Base-by-base conservation (phyloP, 2,888 invertebrate species). In the Drosophila mimica region DNA sequence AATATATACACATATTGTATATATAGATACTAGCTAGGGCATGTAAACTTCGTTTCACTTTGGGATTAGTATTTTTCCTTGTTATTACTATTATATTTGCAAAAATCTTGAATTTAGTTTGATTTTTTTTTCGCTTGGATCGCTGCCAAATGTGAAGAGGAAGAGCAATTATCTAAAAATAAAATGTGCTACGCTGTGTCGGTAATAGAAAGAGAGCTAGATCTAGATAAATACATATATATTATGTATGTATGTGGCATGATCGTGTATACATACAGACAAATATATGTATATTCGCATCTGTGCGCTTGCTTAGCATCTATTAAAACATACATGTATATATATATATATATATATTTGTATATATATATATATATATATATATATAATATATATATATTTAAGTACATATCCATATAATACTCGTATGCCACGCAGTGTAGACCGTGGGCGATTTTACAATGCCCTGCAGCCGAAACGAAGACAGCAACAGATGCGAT, bases 131-230 rank as follows among this genome's bases (percentile, higher is more conserved):
- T 20, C 60, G 53, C 72, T 81, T 82, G 82, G 82, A 75, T 59
- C 58, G 46, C 15, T 60, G 82, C 82, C 82, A 82, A 83, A 78
- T 75, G 69, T 59, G 78, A 78, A 82, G 78, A 83, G 82, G 83
- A 81, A 82, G 83, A 78, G 74, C 72, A 76, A 64, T 75, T 75
- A 73, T 83, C 82, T 82, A 82, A 74, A 82, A 82, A 82, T 82
- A 82, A 83, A 78, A 75, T 67, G 64, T 61, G 54, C 70, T 64
- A 61, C 65, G 70, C 69, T 76, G 53, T 68, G 62, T 59, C 75
- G 65, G 74, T 70, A 70, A 78, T 74, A 78, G 78, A 68, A 65
- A 70, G 62, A 78, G 61, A 67, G 76, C 75, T 64, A 76, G 67
- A 75, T 76, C 67, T 76, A 77, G 71, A 77, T 77, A 77, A 62